Evolutionary conservation across 2,888 invertebrate species (phyloP), one percentile per base, ranked within the genome.

Genomic region (Drosophila neotestacea): DNA sequence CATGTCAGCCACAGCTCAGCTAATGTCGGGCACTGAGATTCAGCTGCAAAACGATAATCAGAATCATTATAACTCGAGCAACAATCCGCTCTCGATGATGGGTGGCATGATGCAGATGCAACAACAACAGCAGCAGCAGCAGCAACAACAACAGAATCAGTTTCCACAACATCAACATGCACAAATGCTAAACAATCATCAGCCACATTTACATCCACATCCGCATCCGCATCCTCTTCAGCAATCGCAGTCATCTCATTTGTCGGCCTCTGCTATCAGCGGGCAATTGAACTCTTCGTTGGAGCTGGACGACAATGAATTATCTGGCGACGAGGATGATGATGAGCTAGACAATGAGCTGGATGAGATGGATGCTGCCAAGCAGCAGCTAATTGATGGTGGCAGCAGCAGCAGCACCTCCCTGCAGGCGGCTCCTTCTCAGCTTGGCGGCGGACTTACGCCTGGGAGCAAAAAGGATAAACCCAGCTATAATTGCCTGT

Each of bases 391-490:
- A 4, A 91, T 91, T n/a, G 91, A 91, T 67, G 91, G 91, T 6
- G 91, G 91, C 42, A 91, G 91, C 67, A 91, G 91, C 63, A 91
- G 91, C 69, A 91, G 91, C 69, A 91, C 91, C 5, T 91, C 91
- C 0, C 62, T 91, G 36, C 91, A 91, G 54, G 91, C 91, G 4
- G 85, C 91, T 0, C 90, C 91, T 0, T 83, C 85, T 27, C 87
- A 71, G 59, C 74, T 52, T 13, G 81, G 81, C 6, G 85, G 80
- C 1, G 63, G 71, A 4, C 77, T 68, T n/a, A 76, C 79, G 47
- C 73, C 82, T 4, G 79, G 80, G 36, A 85, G 81, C n/a, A 92
- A 92, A 42, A 92, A 92, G 72, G 91, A 89, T 11, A 92, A 92
- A 63, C 92, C 92, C 34, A 91, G 89, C 64, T 92, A 92, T 58